phyloP scores from a whole-genome alignment of 2,888 invertebrate species.

The Cataglyphis livida region DNA sequence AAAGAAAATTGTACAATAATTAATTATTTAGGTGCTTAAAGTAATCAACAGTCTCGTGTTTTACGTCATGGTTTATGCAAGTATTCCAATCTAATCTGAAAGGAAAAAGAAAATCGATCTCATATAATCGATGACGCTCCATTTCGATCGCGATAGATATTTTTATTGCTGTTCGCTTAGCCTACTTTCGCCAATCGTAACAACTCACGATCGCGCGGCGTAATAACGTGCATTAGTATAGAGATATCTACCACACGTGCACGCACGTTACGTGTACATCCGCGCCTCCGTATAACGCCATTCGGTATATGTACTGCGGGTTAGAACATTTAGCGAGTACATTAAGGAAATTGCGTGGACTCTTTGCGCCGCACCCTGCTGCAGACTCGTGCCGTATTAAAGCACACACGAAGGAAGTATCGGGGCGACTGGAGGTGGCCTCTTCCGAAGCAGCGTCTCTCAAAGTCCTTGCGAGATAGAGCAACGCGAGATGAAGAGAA shows the following conservation, averaged over 20 bases:
- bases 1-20: neutral
- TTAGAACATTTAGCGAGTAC: slow-evolving; percentile 83
- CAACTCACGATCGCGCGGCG: neutral
- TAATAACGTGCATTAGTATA: slow-evolving; percentile 2
- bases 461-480: neutral
- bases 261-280: slow-evolving; percentile 27
- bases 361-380: slow-evolving; percentile 76
- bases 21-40: neutral
- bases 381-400: slow-evolving; percentile 60
- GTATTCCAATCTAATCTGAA: neutral
- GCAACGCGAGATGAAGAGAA: neutral
- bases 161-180: slow-evolving; percentile 63
- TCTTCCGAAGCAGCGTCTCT: slow-evolving; percentile 52
- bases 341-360: slow-evolving; percentile 85
- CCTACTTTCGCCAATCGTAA: slow-evolving; percentile 60
- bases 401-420: slow-evolving; percentile 62
- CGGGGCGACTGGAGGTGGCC: slow-evolving; percentile 54
- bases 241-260: slow-evolving; percentile 28
- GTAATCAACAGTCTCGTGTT: neutral
- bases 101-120: slow-evolving; percentile 1
- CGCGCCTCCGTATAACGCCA: slow-evolving; percentile 45
- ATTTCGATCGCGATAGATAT: slow-evolving; percentile 59
- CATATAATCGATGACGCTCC: slow-evolving; percentile 57
- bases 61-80: neutral
- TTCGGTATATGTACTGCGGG: slow-evolving; percentile 66